Evolutionary conservation across 2,888 invertebrate genomes (phyloP).

Genomic region (Hydraecia micacea): DNA sequence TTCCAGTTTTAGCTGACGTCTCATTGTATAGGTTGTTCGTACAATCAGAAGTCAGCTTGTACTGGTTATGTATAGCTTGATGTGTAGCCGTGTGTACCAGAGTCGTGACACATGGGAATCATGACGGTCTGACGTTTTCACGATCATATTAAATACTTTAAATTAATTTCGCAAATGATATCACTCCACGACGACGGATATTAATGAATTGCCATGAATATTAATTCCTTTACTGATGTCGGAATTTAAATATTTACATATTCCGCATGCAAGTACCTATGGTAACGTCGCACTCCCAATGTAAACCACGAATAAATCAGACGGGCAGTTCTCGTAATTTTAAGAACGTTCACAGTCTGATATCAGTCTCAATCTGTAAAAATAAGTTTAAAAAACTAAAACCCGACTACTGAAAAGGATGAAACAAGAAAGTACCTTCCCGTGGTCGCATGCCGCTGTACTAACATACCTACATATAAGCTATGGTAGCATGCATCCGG

Average conservation of each 20-base stretch:
- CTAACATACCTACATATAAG: too few species aligned
- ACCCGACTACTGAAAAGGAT: too few species aligned
- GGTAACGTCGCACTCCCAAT: not conserved
- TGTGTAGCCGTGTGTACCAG: not conserved
- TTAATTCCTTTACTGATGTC: slow-evolving; percentile 36
- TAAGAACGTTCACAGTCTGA: too few species aligned
- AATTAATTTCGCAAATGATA: slow-evolving; percentile 60
- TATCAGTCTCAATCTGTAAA: too few species aligned
- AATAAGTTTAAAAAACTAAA: too few species aligned
- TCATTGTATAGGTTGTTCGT: not conserved
- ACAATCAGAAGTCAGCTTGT: not conserved
- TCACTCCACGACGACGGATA: slow-evolving; percentile 39
- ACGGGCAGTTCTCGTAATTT: too few species aligned
- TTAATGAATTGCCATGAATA: slow-evolving; percentile 59
- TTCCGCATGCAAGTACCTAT: not conserved
- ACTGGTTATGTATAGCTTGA: not conserved
- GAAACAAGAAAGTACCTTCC: too few species aligned
- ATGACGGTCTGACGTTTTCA: slow-evolving; percentile 33
- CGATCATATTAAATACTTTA: slow-evolving; percentile 45
- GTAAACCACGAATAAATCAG: not conserved
- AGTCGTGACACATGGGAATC: slow-evolving; percentile 17
- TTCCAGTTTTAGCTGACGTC: not conserved
- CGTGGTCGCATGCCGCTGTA: too few species aligned
- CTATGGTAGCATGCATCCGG: too few species aligned
- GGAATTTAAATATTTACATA: slow-evolving; percentile 32